Base-by-base conservation (phyloP, 2,113 vertebrate species). In the Osmerus mordax region DNA sequence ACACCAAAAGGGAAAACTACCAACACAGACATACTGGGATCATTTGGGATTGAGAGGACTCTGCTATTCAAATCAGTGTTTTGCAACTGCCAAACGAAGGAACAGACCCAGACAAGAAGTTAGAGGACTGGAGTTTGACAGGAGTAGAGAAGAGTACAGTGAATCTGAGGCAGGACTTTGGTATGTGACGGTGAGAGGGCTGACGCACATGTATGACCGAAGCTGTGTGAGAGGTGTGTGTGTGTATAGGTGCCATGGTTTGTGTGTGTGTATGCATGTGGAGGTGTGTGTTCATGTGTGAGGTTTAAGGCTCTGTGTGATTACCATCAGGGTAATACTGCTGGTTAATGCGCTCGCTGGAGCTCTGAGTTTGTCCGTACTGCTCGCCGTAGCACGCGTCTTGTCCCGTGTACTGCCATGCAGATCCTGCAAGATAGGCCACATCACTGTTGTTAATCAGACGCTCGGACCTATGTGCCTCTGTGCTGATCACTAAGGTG, bases 361-460 rank as follows among this genome's bases (percentile, higher is more conserved):
- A 93, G 67, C 94, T 94, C 89, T 98, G 95, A 84, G 92, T 88
- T 73, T 96, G 95, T 80, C 94, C 92, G 76, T 97, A 98, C 85
- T 96, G 96, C 84, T 98, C 95, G 83, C 94, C 92, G 88, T 97
- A 97, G 91, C 98, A 97, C 70, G 97, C 96, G n/a, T 99, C 96
- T 87, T 97, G 95, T 78, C 95, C 95, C 91, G 94, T 91, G 89
- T 95, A 96, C 93, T 97, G 96, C 90, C 94, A 94, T 3, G 94
- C 93, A 73, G 96, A 94, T 84, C 96, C 97, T 98, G 92, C 51
- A 87, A 91, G 84, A 90, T 87, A 90, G 76, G 86, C 56, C 76
- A 88, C 74, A 90, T 83, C 83, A 81, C 56, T 66, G 76, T 77
- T 59, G 81, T 90, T 88, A 92, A 84, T 84, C 72, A 81, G 73